Evolutionary conservation across 2,113 vertebrate species (phyloP).

Genomic region (Cyanoliseus patagonus): DNA sequence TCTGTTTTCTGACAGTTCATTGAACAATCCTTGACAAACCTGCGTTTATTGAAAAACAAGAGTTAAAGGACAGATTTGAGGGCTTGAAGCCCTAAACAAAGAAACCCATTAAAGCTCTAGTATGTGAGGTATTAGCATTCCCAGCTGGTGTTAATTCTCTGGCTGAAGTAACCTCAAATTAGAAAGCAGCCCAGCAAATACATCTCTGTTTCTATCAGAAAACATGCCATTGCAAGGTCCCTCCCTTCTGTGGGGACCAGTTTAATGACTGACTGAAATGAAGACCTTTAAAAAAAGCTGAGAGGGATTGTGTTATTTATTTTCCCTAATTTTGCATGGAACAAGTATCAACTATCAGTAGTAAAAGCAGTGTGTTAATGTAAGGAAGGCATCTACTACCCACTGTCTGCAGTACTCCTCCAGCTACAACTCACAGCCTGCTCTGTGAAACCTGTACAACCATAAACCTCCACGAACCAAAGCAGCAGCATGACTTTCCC

Average conservation of each 20-base stretch:
- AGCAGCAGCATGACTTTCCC: background rate
- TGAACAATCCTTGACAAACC: conserved; percentile 90
- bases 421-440: background rate
- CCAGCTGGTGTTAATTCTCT: background rate
- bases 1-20: conserved; percentile 82
- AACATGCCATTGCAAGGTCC: background rate
- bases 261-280: background rate
- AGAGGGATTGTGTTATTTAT: background rate
- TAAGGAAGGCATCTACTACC: background rate
- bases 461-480: background rate
- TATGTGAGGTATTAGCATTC: background rate
- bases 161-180: background rate
- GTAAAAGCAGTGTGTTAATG: background rate
- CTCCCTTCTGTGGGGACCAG: background rate
- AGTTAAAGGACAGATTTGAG: background rate
- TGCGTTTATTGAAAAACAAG: conserved; percentile 51
- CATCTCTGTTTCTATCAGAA: background rate
- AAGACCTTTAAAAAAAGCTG: background rate
- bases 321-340: background rate
- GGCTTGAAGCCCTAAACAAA: background rate
- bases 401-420: background rate
- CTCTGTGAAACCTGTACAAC: background rate
- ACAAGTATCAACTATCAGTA: background rate
- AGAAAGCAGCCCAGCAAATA: background rate
- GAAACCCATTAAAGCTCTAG: background rate